These are phyloP conservation scores for Lepidocolaptes lacrymiger DNA, from an alignment of 2,797 vertebrate genomes.

Conservation along the genomic window DNA sequence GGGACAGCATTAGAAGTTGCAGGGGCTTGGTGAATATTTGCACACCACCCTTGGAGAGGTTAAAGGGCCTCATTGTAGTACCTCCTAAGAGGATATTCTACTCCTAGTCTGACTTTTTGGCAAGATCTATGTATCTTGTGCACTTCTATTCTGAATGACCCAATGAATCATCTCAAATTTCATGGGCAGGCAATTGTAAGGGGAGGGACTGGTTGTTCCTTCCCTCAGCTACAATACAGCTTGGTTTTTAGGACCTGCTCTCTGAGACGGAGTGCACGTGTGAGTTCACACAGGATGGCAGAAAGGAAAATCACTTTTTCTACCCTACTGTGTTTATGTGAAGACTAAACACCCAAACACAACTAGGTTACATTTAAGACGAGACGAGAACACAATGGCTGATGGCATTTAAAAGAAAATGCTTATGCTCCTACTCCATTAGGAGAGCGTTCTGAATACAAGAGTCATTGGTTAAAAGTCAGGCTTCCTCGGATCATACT, in stretches of 20 bases:
- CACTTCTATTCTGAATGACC: not conserved
- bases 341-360: not conserved
- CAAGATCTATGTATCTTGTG: not conserved
- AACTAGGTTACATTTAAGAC: not conserved
- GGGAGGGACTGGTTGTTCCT: not conserved
- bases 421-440: not conserved
- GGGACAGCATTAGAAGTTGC: not conserved
- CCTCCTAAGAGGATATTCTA: not conserved
- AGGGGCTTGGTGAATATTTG: accelerated
- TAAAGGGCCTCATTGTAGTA: not conserved
- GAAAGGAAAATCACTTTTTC: not conserved
- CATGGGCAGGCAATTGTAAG: not conserved
- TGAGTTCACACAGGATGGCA: not conserved
- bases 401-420: not conserved
- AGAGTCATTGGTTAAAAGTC: not conserved
- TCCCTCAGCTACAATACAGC: not conserved
- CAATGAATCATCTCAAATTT: not conserved
- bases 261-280: not conserved
- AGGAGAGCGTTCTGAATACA: not conserved
- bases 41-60: accelerated
- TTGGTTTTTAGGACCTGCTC: not conserved
- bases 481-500: not conserved
- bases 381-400: not conserved
- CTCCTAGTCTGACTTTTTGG: not conserved
- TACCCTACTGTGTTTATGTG: not conserved